A percentile compares a stretch with the other conserved stretches of the same genome.
Evolutionary conservation across 2,113 vertebrate species (phyloP).

Genomic region (Cygnus buccinator): DNA sequence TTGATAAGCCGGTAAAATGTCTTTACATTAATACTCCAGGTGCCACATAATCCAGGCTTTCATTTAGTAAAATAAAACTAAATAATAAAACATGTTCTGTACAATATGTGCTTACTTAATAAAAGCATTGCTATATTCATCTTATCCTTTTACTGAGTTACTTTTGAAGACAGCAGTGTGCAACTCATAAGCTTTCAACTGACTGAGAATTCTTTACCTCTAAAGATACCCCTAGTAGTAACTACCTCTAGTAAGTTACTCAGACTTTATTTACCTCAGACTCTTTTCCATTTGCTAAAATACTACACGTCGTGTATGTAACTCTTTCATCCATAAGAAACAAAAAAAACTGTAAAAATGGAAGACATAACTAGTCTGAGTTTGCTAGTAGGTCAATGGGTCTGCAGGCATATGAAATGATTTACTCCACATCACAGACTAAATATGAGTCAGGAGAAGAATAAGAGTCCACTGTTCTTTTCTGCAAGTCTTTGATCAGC

Average conservation of each 20-base stretch:
- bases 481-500: slow-evolving; percentile 15
- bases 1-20: neutral
- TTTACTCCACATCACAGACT: neutral
- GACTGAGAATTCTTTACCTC: neutral
- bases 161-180: neutral
- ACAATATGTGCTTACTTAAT: neutral
- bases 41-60: neutral
- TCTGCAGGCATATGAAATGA: slow-evolving; percentile 35
- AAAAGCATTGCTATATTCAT: neutral
- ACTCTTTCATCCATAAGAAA: neutral
- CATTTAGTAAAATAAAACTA: neutral
- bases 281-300: neutral
- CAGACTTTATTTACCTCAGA: neutral
- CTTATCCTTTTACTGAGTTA: neutral
- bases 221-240: neutral
- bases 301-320: neutral
- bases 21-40: neutral
- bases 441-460: slow-evolving; percentile 22
- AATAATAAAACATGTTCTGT: neutral
- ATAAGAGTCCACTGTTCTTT: neutral
- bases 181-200: neutral
- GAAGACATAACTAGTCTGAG: neutral
- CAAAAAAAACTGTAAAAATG: neutral
- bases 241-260: neutral
- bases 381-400: slow-evolving; percentile 6